Evolutionary conservation across 2,113 vertebrate genomes (phyloP).

Genomic region (Heliornis fulica): DNA sequence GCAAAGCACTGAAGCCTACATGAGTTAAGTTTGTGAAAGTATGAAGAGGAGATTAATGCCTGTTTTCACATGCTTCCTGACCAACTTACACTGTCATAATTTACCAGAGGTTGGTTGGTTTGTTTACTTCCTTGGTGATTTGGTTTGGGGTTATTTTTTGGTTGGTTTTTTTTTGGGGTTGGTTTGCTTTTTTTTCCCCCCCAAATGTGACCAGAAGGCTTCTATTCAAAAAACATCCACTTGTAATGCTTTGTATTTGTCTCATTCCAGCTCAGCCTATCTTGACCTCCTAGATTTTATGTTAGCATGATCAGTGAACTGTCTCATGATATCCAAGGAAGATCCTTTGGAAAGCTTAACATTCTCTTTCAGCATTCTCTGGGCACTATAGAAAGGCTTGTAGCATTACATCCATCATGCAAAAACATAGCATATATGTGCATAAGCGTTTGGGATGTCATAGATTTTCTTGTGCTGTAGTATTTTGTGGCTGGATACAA

Average conservation of each 20-base stretch:
- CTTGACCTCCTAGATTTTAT: neutral
- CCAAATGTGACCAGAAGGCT: neutral
- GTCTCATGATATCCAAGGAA: neutral
- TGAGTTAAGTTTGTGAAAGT: neutral
- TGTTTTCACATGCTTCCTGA: neutral
- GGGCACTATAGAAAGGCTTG: neutral
- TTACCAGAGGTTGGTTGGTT: neutral
- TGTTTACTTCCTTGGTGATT: too few species aligned
- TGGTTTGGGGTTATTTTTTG: neutral
- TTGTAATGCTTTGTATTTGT: neutral
- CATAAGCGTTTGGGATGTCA: neutral
- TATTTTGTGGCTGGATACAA: neutral
- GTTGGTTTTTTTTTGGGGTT: neutral
- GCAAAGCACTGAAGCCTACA: neutral
- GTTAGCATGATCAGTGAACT: neutral
- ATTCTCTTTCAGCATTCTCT: neutral
- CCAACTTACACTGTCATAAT: neutral
- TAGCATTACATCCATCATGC: neutral
- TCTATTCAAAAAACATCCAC: neutral
- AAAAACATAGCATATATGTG: neutral
- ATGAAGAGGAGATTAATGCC: neutral
- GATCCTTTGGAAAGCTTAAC: neutral
- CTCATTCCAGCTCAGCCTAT: neutral
- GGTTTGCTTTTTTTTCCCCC: too few species aligned
- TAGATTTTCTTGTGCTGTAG: neutral